These are phyloP conservation scores for Macaca nemestrina DNA, from an alignment of 2,113 vertebrate species.

Conservation along the genomic window DNA sequence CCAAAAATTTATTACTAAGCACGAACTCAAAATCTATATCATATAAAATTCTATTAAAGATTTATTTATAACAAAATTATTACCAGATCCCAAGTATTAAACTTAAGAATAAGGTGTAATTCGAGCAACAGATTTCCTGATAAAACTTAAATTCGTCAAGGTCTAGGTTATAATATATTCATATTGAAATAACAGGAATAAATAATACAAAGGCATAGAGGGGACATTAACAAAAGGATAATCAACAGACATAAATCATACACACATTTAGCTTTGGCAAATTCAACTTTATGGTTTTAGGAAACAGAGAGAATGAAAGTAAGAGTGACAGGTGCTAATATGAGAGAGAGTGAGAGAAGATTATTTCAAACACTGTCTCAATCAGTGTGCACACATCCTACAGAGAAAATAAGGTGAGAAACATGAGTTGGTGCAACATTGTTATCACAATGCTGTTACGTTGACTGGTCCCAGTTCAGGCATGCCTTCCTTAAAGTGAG, in stretches of 20 bases:
- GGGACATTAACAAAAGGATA: not conserved
- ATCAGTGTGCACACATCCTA: not conserved
- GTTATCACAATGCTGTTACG: not conserved
- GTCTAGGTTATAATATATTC: not conserved
- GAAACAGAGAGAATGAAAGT: not conserved
- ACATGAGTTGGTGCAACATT: not conserved
- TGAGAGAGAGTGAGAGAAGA: not conserved
- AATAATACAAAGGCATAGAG: not conserved
- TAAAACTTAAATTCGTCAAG: slow-evolving; percentile 5
- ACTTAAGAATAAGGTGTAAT: not conserved
- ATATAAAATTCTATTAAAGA: not conserved
- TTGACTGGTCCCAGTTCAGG: not conserved
- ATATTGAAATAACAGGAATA: not conserved
- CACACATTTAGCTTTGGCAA: not conserved
- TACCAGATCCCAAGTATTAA: slow-evolving; percentile 26
- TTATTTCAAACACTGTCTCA: not conserved
- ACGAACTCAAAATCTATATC: not conserved
- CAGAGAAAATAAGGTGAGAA: not conserved
- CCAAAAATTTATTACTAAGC: not conserved
- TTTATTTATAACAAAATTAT: not conserved
- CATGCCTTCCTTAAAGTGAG: not conserved
- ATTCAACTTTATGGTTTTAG: not conserved
- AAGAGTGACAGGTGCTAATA: not conserved
- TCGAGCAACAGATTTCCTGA: not conserved
- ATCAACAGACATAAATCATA: not conserved